These are phyloP conservation scores for Patagioenas fasciata DNA, from an alignment of 2,113 vertebrate genomes.

Conservation along the genomic window DNA sequence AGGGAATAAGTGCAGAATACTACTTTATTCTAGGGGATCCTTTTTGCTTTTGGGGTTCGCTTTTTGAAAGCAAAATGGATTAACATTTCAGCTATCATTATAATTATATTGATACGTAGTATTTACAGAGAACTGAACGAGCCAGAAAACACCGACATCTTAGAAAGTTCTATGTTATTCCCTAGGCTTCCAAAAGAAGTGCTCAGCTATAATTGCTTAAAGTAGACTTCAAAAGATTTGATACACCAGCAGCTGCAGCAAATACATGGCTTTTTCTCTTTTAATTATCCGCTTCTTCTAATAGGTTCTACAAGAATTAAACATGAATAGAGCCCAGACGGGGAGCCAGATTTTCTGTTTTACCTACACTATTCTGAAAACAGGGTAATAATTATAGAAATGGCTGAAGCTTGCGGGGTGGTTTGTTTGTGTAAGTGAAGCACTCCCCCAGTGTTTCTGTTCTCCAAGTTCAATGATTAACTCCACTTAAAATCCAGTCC, in stretches of 20 bases:
- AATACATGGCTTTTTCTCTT: background rate
- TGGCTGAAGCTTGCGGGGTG: conserved; percentile 4
- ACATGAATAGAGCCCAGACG: conserved; percentile 57
- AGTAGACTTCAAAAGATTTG: conserved; percentile 60
- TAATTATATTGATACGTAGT: background rate
- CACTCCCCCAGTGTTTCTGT: conserved; percentile 28
- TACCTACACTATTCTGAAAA: conserved; percentile 41
- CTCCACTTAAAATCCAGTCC: conserved; percentile 41
- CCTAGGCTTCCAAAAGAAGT: conserved; percentile 27
- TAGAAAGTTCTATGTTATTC: conserved; percentile 19
- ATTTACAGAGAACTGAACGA: background rate
- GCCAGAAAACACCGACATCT: background rate
- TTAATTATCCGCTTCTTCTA: conserved; percentile 52
- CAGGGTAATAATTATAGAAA: conserved; percentile 18
- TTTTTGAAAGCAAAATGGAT: conserved; percentile 15
- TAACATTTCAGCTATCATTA: conserved; percentile 2
- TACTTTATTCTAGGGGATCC: background rate
- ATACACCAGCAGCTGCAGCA: conserved; percentile 24
- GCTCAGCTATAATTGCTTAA: conserved; percentile 49
- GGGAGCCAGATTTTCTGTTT: conserved; percentile 39
- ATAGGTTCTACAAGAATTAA: conserved; percentile 42
- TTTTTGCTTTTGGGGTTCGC: conserved; percentile 22
- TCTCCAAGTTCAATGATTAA: conserved; percentile 56
- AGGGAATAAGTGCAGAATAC: background rate
- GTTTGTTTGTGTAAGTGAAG: conserved; percentile 32